Conservation (phyloP, 2,888 invertebrate genomes). For the Harpalus rufipes region DNA sequence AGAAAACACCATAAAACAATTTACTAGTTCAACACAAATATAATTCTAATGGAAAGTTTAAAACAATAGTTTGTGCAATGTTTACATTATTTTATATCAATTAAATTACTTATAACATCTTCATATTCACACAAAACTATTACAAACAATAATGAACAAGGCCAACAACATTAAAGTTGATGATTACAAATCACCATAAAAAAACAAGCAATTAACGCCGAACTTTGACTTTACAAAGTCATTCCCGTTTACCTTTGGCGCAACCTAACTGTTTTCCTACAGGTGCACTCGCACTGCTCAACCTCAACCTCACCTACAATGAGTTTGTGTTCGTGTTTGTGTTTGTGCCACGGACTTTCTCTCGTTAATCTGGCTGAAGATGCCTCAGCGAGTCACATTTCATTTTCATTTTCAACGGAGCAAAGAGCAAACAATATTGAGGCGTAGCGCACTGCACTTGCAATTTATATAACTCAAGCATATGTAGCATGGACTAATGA, state of each 20-base stretch:
- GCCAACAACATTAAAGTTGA: background rate
- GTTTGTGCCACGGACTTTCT: constrained; percentile 35
- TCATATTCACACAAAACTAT: background rate
- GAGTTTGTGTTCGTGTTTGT: constrained; percentile 14
- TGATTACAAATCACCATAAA: background rate
- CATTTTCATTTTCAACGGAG: constrained; percentile 51
- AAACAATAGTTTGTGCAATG: no score
- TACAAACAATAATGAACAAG: background rate
- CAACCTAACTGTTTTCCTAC: constrained; percentile 43
- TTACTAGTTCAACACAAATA: background rate
- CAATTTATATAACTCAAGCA: background rate
- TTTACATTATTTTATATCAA: no score
- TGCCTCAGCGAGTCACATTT: constrained; percentile 43
- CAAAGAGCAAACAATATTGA: background rate
- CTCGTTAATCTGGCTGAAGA: constrained; percentile 46
- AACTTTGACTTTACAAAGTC: background rate
- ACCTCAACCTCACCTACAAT: constrained; percentile 5
- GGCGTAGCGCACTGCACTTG: background rate
- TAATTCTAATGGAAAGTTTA: no score
- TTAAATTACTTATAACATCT: background rate
- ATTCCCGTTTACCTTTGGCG: background rate
- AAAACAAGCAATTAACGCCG: background rate
- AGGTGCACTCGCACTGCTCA: constrained; percentile 9
- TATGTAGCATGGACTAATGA: background rate
- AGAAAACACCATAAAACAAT: background rate